Evolutionary conservation across 2,797 vertebrate species (phyloP), one percentile per base, ranked within the genome.

Genomic region (Acanthopagrus latus): DNA sequence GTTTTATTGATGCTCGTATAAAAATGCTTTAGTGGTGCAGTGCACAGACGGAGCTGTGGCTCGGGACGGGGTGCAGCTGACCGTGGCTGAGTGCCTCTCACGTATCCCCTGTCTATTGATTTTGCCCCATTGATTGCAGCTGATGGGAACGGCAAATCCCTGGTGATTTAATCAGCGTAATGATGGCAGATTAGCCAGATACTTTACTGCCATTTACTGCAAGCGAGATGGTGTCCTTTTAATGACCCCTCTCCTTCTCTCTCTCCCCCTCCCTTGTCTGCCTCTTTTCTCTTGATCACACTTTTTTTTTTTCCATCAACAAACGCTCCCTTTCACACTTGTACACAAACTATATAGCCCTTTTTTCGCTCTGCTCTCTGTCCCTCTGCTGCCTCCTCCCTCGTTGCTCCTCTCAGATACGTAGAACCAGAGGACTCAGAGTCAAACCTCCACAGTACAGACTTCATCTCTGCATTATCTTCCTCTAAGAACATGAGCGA

Each of bases 131-230:
- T 94, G 95, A 96, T 95, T 91, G 91, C 91, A 93, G 92, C 88
- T 94, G 94, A 95, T 92, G 92, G 93, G 88, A 92, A 94, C 74
- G 76, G 83, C 90, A 91, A 89, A 95, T 95, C 93, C 92, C 94
- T 62, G 65, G 92, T 93, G 95, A 95, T 94, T 94, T 95, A 95
- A 96, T 96, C 94, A 96, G 91, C 57, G 85, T 94, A 95, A 94
- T 95, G 93, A 94, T 51, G 91, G 93, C 90, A 94, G 93, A 95
- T 96, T 95, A 95, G 92, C 93, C 92, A 86, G 88, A 93, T 93
- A 92, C 93, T 93, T 95, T 93, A 94, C 92, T 91, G 94, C 92
- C 90, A 92, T 90, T 93, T 95, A 91, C 82, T 74, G 91, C 92
- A 78, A 93, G 91, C 3, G 85, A 93, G 92, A 91, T 91, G 88